These are phyloP conservation scores for Anableps anableps DNA, from an alignment of 2,797 vertebrate genomes.

Conservation along the genomic window DNA sequence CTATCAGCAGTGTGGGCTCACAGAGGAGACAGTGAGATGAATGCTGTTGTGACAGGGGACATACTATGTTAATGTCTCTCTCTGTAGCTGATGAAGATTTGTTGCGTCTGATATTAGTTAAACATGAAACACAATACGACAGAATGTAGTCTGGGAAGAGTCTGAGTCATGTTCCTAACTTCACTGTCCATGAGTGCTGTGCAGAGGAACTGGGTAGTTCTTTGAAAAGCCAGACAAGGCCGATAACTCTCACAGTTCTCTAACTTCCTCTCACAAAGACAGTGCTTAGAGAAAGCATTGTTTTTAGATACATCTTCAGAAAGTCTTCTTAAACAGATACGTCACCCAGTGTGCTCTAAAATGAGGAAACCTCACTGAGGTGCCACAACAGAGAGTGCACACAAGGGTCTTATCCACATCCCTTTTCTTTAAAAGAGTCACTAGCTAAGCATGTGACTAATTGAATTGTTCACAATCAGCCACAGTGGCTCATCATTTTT, in stretches of 20 bases:
- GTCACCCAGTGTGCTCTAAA: not conserved
- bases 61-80: not conserved
- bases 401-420: not conserved
- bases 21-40: not conserved
- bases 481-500: too few relatives aligned
- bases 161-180: not conserved
- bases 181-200: not conserved
- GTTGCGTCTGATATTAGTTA: not conserved
- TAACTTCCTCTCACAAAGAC: not conserved
- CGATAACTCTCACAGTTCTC: not conserved
- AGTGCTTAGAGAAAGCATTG: not conserved
- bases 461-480: too few relatives aligned
- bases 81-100: slow-evolving; percentile 1
- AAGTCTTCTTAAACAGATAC: not conserved
- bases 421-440: not conserved
- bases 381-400: not conserved
- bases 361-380: not conserved
- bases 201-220: not conserved
- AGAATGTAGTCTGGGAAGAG: not conserved
- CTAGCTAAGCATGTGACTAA: too few relatives aligned
- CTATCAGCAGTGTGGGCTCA: not conserved
- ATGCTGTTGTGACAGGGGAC: not conserved
- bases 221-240: not conserved
- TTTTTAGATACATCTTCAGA: not conserved
- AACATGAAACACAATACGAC: not conserved